A percentile compares a stretch with the other conserved stretches of the same genome.
These are phyloP conservation scores for Macquaria australasica DNA, from an alignment of 2,113 vertebrate genomes.

Conservation along the genomic window DNA sequence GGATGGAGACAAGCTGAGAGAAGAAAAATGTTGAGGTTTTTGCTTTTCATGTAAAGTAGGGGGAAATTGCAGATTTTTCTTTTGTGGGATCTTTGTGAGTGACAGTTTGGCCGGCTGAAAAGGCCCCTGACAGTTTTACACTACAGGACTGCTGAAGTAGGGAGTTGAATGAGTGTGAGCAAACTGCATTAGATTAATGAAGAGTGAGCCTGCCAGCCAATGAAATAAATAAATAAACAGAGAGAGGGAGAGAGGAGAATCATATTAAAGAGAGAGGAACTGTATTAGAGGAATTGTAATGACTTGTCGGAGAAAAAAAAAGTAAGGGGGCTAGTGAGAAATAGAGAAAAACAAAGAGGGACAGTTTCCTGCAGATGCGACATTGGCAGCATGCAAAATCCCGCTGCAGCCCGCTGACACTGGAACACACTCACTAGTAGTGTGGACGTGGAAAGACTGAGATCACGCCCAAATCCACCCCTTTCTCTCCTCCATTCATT, in stretches of 20 bases:
- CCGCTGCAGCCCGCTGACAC: constrained; percentile 57
- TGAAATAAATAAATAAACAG: constrained; percentile 53
- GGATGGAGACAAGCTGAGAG: background rate
- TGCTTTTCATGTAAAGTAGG: constrained; percentile 41
- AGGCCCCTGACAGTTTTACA: constrained; percentile 51
- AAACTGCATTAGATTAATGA: constrained; percentile 76
- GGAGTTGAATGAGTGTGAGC: constrained; percentile 54
- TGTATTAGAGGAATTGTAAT: constrained; percentile 57
- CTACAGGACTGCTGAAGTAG: constrained; percentile 60
- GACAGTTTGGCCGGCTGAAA: constrained; percentile 58
- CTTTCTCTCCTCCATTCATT: constrained; percentile 58
- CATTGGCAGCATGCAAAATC: constrained; percentile 74
- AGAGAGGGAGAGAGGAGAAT: constrained; percentile 29
- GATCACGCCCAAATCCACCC: constrained; percentile 46
- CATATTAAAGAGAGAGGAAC: constrained; percentile 51
- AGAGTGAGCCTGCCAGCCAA: constrained; percentile 59
- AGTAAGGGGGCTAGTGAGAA: constrained; percentile 26
- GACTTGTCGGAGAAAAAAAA: constrained; percentile 33
- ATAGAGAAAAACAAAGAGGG: constrained; percentile 67
- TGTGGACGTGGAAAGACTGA: constrained; percentile 70
- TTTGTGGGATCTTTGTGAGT: constrained; percentile 51
- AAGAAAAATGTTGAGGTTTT: constrained; percentile 27
- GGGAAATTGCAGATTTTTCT: constrained; percentile 40
- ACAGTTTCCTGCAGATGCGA: constrained; percentile 68
- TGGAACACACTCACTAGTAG: constrained; percentile 49